phyloP scores from a whole-genome alignment of 2,113 vertebrate species.

The Cyanistes caeruleus region DNA sequence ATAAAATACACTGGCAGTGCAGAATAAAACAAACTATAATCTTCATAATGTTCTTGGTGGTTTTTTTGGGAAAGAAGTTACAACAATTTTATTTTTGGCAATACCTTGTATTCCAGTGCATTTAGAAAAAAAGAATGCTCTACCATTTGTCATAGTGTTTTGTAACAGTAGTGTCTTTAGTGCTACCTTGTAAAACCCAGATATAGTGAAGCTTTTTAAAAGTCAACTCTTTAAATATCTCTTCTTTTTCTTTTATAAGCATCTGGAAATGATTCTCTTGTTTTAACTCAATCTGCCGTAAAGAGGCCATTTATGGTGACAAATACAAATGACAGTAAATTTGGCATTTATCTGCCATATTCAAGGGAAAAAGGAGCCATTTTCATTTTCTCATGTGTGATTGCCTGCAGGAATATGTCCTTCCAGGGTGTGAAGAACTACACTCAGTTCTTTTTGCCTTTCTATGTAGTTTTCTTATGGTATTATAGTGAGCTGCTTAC shows the following conservation, averaged over 20 bases:
- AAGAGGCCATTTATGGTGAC: background rate
- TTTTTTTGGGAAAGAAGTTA: background rate
- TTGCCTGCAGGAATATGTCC: background rate
- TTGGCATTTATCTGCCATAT: background rate
- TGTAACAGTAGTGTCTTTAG: background rate
- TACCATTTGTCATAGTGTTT: background rate
- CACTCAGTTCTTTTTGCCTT: background rate
- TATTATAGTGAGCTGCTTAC: background rate
- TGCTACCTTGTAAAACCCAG: background rate
- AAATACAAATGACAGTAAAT: background rate
- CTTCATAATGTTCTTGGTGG: background rate
- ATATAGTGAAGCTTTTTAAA: background rate
- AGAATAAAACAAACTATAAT: background rate
- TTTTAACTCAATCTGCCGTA: background rate
- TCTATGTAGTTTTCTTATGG: background rate
- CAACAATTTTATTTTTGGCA: background rate
- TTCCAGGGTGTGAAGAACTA: background rate
- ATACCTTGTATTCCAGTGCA: background rate
- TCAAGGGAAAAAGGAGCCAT: background rate
- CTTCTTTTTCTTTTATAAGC: background rate
- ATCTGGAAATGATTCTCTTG: background rate
- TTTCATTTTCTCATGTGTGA: background rate
- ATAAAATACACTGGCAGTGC: background rate
- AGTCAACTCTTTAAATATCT: background rate
- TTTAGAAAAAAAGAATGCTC: background rate